A percentile compares a stretch with the other conserved stretches of the same genome.
These are phyloP conservation scores for Meiosimyza platycephala DNA, from an alignment of 2,888 invertebrate species.

Conservation along the genomic window DNA sequence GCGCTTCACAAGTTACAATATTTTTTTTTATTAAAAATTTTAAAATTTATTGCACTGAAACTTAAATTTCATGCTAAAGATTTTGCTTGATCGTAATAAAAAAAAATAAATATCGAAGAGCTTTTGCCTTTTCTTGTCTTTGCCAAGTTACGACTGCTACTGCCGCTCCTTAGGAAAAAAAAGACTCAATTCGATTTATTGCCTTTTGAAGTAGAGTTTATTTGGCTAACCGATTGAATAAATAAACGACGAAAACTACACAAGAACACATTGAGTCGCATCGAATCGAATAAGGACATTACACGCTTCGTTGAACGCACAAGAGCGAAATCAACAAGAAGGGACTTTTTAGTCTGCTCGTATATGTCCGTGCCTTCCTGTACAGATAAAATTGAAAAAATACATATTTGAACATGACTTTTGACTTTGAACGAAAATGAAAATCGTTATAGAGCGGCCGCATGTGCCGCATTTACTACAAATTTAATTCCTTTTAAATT, in stretches of 20 bases:
- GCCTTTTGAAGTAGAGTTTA: slow-evolving; percentile 29
- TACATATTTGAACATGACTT: slow-evolving; percentile 10
- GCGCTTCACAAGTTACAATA: no score
- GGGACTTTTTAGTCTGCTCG: not conserved
- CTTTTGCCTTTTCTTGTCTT: no score
- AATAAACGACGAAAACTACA: slow-evolving; percentile 20
- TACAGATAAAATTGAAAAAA: slow-evolving; percentile 11
- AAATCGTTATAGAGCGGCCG: not conserved
- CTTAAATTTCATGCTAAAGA: no score
- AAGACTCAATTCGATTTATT: slow-evolving; percentile 28
- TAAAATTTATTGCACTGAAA: no score
- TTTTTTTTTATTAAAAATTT: no score
- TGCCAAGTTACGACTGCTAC: no score
- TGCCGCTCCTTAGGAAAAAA: not conserved
- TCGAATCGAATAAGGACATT: slow-evolving; percentile 22
- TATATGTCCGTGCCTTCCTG: not conserved
- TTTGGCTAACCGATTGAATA: slow-evolving; percentile 34
- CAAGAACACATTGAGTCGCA: slow-evolving; percentile 13
- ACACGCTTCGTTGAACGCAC: slow-evolving; percentile 21
- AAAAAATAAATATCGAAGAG: no score
- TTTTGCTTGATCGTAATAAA: no score
- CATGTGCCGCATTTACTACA: no score
- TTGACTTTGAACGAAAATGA: slow-evolving; percentile 6
- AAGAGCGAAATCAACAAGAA: slow-evolving; percentile 5
- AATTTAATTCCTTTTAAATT: no score